Base-by-base conservation (phyloP, 1,140 invertebrate genomes). In the Aricia agestis region DNA sequence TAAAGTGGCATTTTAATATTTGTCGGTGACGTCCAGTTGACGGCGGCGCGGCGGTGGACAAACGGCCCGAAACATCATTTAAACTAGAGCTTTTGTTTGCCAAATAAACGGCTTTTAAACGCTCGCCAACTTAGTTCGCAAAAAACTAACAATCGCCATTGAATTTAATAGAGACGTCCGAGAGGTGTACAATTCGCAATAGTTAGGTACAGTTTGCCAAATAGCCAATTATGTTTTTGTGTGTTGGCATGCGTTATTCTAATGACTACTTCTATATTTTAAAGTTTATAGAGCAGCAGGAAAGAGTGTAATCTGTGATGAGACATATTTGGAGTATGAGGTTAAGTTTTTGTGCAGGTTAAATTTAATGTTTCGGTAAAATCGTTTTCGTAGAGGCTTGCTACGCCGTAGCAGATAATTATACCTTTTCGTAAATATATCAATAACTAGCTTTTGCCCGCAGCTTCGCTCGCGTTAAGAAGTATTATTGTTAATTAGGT, bases 131-230 rank as follows among this genome's bases (percentile, higher is more conserved):
- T 52, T 25, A 9, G 13, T 52, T 10, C 45, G 45, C 45, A 52
- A 52, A 52, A 52, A 52, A 52, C 6, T 52, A 52, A 52, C 45
- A 52, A 59, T 58, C 17, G 32, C 25, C 32, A 59, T 6, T 58
- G 68, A 41, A 19, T 36, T 32, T 69, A 68, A 68, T 68, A n/a
- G 59, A 72, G 67, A 15, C 58, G 42, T 69, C 59, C 10, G 45
- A 52, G 4, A 25, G 25, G 25, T 25, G 10, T 66, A 69, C 59
- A 42, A 63, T 66, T 67, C 61, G 59, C 63, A 72, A 36, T 68
- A 15, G 32, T 9, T 72, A 19, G 52, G 32, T 72, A 66, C 67
- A 67, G 71, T 68, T 61, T 69, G 68, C 67, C 59, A 3, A 63
- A 63, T 19, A 63, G 10, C 3, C 19, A 19, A 63, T 63, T 63